Base-by-base conservation (phyloP, 2,888 invertebrate genomes). In the Cryptophagus acutangulus region DNA sequence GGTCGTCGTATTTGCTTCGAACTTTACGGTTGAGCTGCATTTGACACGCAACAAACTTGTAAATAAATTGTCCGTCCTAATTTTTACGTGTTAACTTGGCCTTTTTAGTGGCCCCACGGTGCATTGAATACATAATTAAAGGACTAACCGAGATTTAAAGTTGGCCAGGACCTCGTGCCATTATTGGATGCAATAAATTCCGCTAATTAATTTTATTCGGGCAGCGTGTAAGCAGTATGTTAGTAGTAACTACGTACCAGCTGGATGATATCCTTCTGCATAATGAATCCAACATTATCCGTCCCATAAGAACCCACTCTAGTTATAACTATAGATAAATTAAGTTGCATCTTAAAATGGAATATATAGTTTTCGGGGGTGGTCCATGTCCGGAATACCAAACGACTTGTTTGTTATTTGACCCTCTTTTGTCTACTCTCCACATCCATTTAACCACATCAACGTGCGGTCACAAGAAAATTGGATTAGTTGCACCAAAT, bases 121-220 rank as follows among this genome's bases (percentile, higher is more conserved):
- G 54, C 51, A 51, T 48, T 58, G 61, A 60, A 63, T 62, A 61
- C 59, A 51, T 62, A 61, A 63, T 63, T 56, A 58, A 57, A 54
- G 53, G 57, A 41, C 51, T n/a, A 26, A 26, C 10, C n/a, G 26
- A 61, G 60, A 63, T 61, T 60, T 59, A 60, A 59, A 61, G 55
- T 59, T 58, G 52, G 52, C 51, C 49, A 51, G 54, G 45, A 9
- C 9, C 51, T 51, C 50, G 47, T 58, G 54, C 53, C 51, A 26
- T 52, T 57, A 57, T 60, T 58, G 55, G 52, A 53, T 55, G 55
- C 60, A 52, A 62, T 65, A 65, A 65, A 64, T 66, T 62, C 55
- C 50, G 51, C 59, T 61, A 66, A 65, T 64, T 66, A 66, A 66
- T 66, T 66, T 65, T 58, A 60, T 61, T 61, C 63, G 51, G 48